Evolutionary conservation across 2,797 vertebrate genomes (phyloP).

Genomic region (Astyanax mexicanus): DNA sequence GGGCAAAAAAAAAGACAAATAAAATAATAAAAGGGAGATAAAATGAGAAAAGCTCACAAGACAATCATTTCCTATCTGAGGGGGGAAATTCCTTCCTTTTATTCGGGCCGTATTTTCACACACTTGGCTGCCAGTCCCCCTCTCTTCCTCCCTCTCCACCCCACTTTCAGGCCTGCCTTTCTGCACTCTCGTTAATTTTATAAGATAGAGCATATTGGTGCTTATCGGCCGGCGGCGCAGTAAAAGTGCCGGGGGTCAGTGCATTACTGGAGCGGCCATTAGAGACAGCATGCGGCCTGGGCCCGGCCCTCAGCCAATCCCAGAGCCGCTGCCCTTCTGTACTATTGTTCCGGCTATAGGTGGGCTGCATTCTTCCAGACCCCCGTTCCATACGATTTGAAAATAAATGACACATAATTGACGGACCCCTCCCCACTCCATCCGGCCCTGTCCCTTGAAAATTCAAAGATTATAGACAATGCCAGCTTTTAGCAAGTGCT

Average conservation of each 20-base stretch:
- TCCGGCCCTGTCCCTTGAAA: slow-evolving; percentile 19
- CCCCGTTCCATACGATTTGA: not conserved
- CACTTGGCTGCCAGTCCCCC: slow-evolving; percentile 46
- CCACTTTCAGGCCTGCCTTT: slow-evolving; percentile 53
- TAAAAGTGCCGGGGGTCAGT: slow-evolving; percentile 79
- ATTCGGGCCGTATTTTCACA: slow-evolving; percentile 38
- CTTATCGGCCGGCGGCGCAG: slow-evolving; percentile 74
- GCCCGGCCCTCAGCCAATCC: slow-evolving; percentile 77
- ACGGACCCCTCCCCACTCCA: slow-evolving; percentile 23
- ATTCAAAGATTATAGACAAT: slow-evolving; percentile 45
- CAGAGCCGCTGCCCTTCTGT: slow-evolving; percentile 59
- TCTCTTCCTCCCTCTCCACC: not conserved
- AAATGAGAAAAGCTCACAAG: slow-evolving; percentile 52
- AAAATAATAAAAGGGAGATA: slow-evolving; percentile 48
- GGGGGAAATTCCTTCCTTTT: slow-evolving; percentile 55
- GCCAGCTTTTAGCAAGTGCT: slow-evolving; percentile 19
- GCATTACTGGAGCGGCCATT: slow-evolving; percentile 80
- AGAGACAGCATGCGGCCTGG: slow-evolving; percentile 75
- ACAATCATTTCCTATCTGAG: slow-evolving; percentile 61
- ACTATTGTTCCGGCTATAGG: slow-evolving; percentile 69
- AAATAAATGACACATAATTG: slow-evolving; percentile 56
- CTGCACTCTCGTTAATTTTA: slow-evolving; percentile 79
- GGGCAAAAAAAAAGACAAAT: slow-evolving; percentile 54
- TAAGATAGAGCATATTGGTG: slow-evolving; percentile 78
- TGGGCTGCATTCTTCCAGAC: slow-evolving; percentile 46